Evolutionary conservation across 2,888 invertebrate species (phyloP).

Genomic region (Cataglyphis altisquamis): DNA sequence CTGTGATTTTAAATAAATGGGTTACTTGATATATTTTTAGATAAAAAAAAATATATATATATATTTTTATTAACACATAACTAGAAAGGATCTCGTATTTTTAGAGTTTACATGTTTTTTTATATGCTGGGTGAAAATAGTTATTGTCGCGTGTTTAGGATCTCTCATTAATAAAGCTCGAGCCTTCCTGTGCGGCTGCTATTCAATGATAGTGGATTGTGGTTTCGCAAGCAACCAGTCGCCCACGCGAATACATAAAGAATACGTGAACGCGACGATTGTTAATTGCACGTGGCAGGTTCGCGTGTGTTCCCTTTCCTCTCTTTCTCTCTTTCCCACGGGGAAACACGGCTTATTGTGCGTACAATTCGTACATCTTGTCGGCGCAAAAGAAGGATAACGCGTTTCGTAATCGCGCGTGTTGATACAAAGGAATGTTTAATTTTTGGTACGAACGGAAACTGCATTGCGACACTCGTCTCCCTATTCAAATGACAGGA

Average conservation of each 20-base stretch:
- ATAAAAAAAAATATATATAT: neutral
- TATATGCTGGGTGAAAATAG: neutral
- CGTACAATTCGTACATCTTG: slow-evolving; percentile 2
- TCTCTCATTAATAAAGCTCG: slow-evolving; percentile 37
- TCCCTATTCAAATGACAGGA: neutral
- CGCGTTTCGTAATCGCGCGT: slow-evolving; percentile 26
- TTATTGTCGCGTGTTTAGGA: slow-evolving; percentile 30
- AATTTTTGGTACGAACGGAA: slow-evolving; percentile 41
- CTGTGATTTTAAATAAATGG: neutral
- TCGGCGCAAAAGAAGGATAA: slow-evolving; percentile 9
- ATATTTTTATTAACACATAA: neutral
- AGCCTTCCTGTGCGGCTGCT: slow-evolving; percentile 28
- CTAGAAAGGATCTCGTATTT: neutral
- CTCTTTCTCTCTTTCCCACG: neutral
- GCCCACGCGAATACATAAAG: slow-evolving; percentile 32
- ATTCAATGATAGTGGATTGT: slow-evolving; percentile 37
- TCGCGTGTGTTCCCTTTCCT: slow-evolving; percentile 8
- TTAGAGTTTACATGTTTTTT: neutral
- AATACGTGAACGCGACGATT: slow-evolving; percentile 22
- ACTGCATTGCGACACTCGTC: slow-evolving; percentile 25
- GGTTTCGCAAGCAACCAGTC: slow-evolving; percentile 25
- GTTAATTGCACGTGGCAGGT: slow-evolving; percentile 43
- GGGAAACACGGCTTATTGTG: slow-evolving; percentile 45
- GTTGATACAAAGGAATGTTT: slow-evolving; percentile 35
- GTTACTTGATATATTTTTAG: neutral